Percentiles rank a stretch among this genome's conserved stretches.
Evolutionary conservation across 2,888 invertebrate genomes (phyloP).

Genomic region (Lissonota sp.): DNA sequence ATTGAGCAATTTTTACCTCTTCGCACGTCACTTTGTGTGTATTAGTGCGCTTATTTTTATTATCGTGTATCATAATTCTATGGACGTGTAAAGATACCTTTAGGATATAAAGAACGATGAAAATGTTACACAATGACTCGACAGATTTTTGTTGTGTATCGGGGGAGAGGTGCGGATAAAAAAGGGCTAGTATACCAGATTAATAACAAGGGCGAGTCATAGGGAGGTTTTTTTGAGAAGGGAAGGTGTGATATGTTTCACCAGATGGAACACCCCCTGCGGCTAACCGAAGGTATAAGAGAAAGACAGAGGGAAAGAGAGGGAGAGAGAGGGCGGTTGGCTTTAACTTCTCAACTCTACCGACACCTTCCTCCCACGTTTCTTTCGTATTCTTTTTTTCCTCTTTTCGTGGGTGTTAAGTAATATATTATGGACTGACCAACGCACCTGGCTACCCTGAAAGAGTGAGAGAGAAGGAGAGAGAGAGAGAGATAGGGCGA

Average conservation of each 20-base stretch:
- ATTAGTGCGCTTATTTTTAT: background rate
- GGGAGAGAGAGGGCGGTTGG: slow-evolving; percentile 33
- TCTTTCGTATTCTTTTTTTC: slow-evolving; percentile 43
- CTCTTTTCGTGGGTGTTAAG: slow-evolving; percentile 76
- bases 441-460: slow-evolving; percentile 73
- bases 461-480: slow-evolving; percentile 15
- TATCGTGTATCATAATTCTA: background rate
- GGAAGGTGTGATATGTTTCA: slow-evolving; percentile 52
- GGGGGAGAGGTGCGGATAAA: slow-evolving; percentile 3
- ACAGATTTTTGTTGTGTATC: slow-evolving; percentile 39
- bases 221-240: slow-evolving; percentile 28
- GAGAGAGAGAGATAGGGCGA: slow-evolving; percentile 32
- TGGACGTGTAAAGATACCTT: slow-evolving; percentile 13
- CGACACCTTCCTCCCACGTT: slow-evolving; percentile 57
- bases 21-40: background rate
- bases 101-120: slow-evolving; percentile 32
- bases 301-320: background rate
- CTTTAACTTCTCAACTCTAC: slow-evolving; percentile 60
- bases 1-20: slow-evolving; percentile 9
- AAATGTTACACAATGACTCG: slow-evolving; percentile 51
- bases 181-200: slow-evolving; percentile 52
- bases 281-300: slow-evolving; percentile 36
- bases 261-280: slow-evolving; percentile 69
- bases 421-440: slow-evolving; percentile 80
- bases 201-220: slow-evolving; percentile 57